phyloP scores from a whole-genome alignment of 2,888 invertebrate species.

The Orchesella flavescens region DNA sequence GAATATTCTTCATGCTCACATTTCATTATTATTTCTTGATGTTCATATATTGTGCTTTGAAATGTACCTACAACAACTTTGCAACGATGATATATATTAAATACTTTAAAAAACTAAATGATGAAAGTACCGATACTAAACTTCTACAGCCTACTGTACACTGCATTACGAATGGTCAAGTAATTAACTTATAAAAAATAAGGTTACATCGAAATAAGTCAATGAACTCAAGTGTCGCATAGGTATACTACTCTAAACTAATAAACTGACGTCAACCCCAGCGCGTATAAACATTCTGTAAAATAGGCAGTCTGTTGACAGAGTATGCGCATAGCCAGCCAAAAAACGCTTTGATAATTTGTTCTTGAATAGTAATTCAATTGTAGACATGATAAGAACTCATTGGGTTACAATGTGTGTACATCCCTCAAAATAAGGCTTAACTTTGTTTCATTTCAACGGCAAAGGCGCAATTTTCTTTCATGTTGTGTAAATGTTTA shows the following conservation, averaged over 20 bases:
- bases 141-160: conserved; percentile 36
- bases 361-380: too few relatives aligned
- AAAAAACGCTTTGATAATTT: too few relatives aligned
- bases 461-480: too few relatives aligned
- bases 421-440: too few relatives aligned
- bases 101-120: conserved; percentile 11
- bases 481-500: too few relatives aligned
- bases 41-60: background rate
- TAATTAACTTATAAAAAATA: conserved; percentile 58
- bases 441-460: too few relatives aligned
- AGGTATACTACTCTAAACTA: background rate
- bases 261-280: conserved; percentile 17
- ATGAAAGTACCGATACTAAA: conserved; percentile 7
- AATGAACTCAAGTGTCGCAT: conserved; percentile 61
- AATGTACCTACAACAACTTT: background rate
- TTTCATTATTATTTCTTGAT: background rate
- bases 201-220: conserved; percentile 56
- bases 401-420: too few relatives aligned
- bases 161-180: conserved; percentile 59
- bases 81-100: conserved; percentile 14
- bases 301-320: too few relatives aligned
- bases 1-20: background rate
- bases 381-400: too few relatives aligned
- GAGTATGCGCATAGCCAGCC: too few relatives aligned
- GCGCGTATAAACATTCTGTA: too few relatives aligned